Conservation (phyloP, 2,797 vertebrate genomes). For the Bovichtus variegatus region DNA sequence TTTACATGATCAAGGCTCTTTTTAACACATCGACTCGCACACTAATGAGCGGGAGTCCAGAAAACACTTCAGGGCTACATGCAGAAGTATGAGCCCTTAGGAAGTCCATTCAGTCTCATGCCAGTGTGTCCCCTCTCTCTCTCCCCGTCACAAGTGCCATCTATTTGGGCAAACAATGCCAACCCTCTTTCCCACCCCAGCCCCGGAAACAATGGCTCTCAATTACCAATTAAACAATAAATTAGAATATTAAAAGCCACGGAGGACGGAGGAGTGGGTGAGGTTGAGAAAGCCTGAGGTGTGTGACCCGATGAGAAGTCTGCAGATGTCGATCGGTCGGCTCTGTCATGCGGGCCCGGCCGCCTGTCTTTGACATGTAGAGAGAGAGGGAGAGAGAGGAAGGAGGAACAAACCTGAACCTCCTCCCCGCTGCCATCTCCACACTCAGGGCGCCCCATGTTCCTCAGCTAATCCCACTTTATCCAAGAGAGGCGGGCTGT, state of each 20-base stretch:
- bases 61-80: conserved; percentile 69
- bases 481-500: conserved; percentile 91
- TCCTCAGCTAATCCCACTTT: conserved; percentile 90
- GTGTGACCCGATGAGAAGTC: conserved; percentile 81
- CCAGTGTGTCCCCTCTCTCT: conserved; percentile 54
- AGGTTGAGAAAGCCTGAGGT: conserved; percentile 66
- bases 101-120: conserved; percentile 68
- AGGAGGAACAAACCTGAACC: conserved; percentile 32
- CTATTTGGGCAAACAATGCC: conserved; percentile 68
- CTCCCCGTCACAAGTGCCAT: conserved; percentile 71
- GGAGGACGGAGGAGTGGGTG: conserved; percentile 44
- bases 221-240: conserved; percentile 77
- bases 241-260: conserved; percentile 85
- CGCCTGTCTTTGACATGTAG: conserved; percentile 65
- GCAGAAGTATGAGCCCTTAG: conserved; percentile 66
- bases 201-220: conserved; percentile 73
- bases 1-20: conserved; percentile 78
- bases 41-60: conserved; percentile 61
- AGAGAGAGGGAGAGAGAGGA: conserved; percentile 17
- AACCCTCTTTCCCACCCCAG: conserved; percentile 45
- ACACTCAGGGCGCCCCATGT: conserved; percentile 39
- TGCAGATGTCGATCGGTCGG: conserved; percentile 78
- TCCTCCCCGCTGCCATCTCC: conserved; percentile 21
- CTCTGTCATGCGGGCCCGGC: conserved; percentile 27
- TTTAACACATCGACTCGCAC: conserved; percentile 69